Percentiles rank a stretch among this genome's conserved stretches.
phyloP scores from a whole-genome alignment of 2,113 vertebrate species.

The Pachycephala philippinensis region DNA sequence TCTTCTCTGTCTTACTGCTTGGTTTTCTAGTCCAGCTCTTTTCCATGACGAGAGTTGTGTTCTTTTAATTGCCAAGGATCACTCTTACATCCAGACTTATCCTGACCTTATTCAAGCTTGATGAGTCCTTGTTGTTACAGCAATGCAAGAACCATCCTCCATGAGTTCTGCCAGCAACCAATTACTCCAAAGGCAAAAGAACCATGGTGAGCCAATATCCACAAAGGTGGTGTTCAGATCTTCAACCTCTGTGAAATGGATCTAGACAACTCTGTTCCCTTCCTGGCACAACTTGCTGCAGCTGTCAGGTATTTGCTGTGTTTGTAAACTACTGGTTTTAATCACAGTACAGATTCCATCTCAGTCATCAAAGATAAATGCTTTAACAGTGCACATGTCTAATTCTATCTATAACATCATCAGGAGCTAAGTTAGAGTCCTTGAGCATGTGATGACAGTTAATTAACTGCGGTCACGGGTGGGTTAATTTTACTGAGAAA shows the following conservation, averaged over 20 bases:
- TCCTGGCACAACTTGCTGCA: neutral
- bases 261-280: neutral
- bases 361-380: neutral
- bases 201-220: neutral
- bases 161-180: neutral
- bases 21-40: neutral
- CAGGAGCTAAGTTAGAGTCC: neutral
- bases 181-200: neutral
- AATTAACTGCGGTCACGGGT: neutral
- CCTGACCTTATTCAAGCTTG: neutral
- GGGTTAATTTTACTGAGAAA: slow-evolving; percentile 31
- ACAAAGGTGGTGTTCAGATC: neutral
- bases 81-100: neutral
- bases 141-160: neutral
- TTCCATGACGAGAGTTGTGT: neutral
- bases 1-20: neutral
- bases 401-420: neutral
- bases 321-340: neutral
- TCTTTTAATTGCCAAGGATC: neutral
- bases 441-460: neutral
- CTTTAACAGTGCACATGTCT: neutral
- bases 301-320: neutral
- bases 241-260: neutral
- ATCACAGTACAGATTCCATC: neutral
- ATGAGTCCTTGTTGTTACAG: neutral